Conservation (phyloP, 1,140 invertebrate genomes). For the Matsumurasca onukii region DNA sequence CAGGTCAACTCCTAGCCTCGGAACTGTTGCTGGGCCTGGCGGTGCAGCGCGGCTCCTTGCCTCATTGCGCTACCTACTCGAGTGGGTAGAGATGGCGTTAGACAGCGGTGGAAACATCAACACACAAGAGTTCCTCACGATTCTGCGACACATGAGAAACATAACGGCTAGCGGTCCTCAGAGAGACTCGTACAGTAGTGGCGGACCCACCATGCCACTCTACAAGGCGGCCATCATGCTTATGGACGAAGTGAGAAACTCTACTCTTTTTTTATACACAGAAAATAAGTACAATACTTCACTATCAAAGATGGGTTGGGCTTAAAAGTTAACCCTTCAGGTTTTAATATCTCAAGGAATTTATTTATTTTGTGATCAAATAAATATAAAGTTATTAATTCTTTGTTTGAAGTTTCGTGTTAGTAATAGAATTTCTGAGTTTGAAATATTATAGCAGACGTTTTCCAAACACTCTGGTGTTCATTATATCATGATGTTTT, state of each 20-base stretch:
- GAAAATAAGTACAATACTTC: too few relatives aligned
- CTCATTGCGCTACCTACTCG: slow-evolving; percentile 60
- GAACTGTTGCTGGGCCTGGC: slow-evolving; percentile 60
- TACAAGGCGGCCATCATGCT: slow-evolving; percentile 57
- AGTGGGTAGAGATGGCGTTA: slow-evolving; percentile 65
- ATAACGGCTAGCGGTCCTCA: background rate
- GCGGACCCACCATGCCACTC: slow-evolving; percentile 45
- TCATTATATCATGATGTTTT: too few relatives aligned
- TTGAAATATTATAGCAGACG: too few relatives aligned
- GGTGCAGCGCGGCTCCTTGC: slow-evolving; percentile 61
- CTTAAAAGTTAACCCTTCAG: too few relatives aligned
- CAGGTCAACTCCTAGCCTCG: slow-evolving; percentile 52
- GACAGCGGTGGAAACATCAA: slow-evolving; percentile 40
- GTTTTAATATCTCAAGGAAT: too few relatives aligned
- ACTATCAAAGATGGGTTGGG: too few relatives aligned
- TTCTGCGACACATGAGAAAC: slow-evolving; percentile 11
- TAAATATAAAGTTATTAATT: too few relatives aligned
- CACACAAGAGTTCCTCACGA: slow-evolving; percentile 17
- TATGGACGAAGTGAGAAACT: slow-evolving; percentile 53
- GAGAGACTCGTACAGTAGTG: background rate
- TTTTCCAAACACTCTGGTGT: too few relatives aligned
- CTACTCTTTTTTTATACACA: slow-evolving; percentile 1
- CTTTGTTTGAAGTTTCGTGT: too few relatives aligned
- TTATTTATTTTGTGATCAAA: too few relatives aligned
- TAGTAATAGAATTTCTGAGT: too few relatives aligned